Evolutionary conservation across 1,140 invertebrate species (phyloP).

Genomic region (Aphaenogaster ashmeadi): DNA sequence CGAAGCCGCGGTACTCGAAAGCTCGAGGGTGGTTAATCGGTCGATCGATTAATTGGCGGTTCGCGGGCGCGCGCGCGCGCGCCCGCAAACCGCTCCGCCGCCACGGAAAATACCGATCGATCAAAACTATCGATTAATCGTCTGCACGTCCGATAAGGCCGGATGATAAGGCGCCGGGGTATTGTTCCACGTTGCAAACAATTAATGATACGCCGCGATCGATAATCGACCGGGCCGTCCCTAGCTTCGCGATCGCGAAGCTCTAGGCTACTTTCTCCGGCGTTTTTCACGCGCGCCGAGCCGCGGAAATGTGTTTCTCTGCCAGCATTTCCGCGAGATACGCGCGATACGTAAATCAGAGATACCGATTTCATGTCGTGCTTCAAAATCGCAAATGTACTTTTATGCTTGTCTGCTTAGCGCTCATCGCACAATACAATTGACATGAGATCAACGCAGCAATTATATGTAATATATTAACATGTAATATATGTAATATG

Average conservation of each 20-base stretch:
- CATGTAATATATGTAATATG: background rate
- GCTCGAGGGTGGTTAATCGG: conserved; percentile 51
- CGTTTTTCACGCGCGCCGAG: background rate
- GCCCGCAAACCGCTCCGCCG: conserved; percentile 11
- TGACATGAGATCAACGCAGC: background rate
- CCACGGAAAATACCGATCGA: conserved; percentile 58
- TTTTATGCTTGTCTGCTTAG: background rate
- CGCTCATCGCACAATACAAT: background rate
- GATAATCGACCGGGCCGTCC: conserved; percentile 38
- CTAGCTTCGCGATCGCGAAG: conserved; percentile 39
- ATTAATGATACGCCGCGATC: conserved; percentile 62
- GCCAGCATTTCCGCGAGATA: conserved; percentile 37
- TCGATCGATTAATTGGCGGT: conserved; percentile 62
- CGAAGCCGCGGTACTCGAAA: conserved; percentile 15
- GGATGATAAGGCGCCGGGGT: conserved; percentile 40
- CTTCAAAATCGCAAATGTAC: background rate
- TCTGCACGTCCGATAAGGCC: conserved; percentile 43
- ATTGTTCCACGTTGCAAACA: conserved; percentile 60
- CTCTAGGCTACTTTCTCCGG: conserved; percentile 42
- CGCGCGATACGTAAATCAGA: background rate
- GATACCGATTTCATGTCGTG: background rate
- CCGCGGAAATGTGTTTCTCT: conserved; percentile 45
- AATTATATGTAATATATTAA: too few species aligned
- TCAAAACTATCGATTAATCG: conserved; percentile 55
- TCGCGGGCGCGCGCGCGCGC: conserved; percentile 17